Evolutionary conservation across 2,888 invertebrate species (phyloP).

Genomic region (Himalopsyche anomala): DNA sequence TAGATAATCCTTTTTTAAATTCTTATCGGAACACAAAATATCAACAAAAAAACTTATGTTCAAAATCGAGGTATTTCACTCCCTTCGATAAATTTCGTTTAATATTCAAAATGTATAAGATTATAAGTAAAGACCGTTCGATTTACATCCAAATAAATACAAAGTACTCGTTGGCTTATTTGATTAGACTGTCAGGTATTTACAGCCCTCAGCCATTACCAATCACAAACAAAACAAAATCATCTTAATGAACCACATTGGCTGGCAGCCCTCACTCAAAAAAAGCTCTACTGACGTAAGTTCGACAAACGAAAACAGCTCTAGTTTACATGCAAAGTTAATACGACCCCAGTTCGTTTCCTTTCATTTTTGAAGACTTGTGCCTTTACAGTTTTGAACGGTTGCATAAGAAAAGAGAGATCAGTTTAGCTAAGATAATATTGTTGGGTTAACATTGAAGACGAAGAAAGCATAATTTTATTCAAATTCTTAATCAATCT

Average conservation of each 20-base stretch:
- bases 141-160: slow-evolving; percentile 1
- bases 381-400: slow-evolving; percentile 45
- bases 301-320: slow-evolving; percentile 14
- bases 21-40: too few relatives aligned
- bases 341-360: neutral
- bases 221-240: slow-evolving; percentile 60
- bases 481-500: slow-evolving; percentile 65
- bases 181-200: slow-evolving; percentile 25
- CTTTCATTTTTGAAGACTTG: slow-evolving; percentile 50
- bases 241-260: slow-evolving; percentile 59
- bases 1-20: too few relatives aligned
- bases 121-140: neutral
- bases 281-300: neutral
- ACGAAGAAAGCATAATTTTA: slow-evolving; percentile 61
- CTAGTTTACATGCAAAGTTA: neutral
- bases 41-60: too few relatives aligned
- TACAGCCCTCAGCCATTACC: slow-evolving; percentile 43
- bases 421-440: slow-evolving; percentile 56
- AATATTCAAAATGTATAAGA: neutral
- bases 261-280: neutral
- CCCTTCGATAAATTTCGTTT: neutral
- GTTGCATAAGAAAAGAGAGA: slow-evolving; percentile 48
- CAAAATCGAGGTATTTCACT: too few relatives aligned
- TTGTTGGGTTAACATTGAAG: slow-evolving; percentile 39
- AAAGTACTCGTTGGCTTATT: neutral